Percentiles rank a stretch among this genome's conserved stretches.
Conservation (phyloP, 2,113 vertebrate genomes). For the Tupaia tana region DNA sequence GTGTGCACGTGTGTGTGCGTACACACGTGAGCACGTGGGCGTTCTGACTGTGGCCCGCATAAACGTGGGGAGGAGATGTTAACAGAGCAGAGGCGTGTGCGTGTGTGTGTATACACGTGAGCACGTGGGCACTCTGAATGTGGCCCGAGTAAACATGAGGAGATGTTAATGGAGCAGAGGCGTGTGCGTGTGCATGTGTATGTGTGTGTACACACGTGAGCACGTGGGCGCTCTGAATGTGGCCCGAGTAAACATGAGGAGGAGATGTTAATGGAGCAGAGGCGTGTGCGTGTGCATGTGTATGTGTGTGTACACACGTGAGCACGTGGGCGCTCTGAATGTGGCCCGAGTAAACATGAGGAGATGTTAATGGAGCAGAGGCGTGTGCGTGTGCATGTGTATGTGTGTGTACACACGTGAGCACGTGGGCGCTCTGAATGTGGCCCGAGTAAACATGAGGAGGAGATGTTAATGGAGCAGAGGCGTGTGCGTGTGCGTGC, state of each 20-base stretch:
- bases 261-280: conserved; percentile 11
- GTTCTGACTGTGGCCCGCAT: background rate
- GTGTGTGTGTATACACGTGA: no score
- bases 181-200: no score
- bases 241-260: conserved; percentile 39
- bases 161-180: conserved; percentile 15
- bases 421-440: background rate
- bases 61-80: background rate
- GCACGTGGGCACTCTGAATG: background rate
- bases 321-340: background rate
- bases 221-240: background rate
- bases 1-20: no score
- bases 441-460: conserved; percentile 40
- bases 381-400: background rate
- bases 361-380: conserved; percentile 11
- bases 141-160: conserved; percentile 28
- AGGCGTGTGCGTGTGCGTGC: background rate
- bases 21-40: no score
- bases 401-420: no score
- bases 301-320: no score
- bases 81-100: background rate
- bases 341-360: conserved; percentile 26
- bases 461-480: conserved; percentile 15
- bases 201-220: no score
- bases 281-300: background rate